These are phyloP conservation scores for Betta splendens DNA, from an alignment of 2,797 vertebrate genomes.

Conservation along the genomic window DNA sequence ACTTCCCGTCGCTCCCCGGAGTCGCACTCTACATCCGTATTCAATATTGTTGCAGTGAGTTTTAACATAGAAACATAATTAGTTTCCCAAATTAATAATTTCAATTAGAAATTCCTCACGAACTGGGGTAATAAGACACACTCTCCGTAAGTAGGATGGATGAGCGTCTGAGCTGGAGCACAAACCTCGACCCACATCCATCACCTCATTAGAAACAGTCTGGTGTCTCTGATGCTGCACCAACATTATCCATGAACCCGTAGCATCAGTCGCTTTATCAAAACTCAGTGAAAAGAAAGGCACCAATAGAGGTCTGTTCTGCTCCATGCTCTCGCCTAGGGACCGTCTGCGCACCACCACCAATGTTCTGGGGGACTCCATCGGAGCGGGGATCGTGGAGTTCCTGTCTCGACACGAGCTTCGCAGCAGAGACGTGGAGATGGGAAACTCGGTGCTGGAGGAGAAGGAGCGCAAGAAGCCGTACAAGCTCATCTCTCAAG, in stretches of 20 bases:
- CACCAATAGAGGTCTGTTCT: too few relatives aligned
- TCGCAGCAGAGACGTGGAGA: conserved; percentile 88
- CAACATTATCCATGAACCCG: too few relatives aligned
- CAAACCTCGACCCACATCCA: too few relatives aligned
- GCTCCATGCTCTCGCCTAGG: conserved; percentile 68
- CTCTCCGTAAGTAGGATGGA: conserved; percentile 71
- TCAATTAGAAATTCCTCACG: conserved; percentile 82
- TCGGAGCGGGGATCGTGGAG: conserved; percentile 96
- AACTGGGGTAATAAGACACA: conserved; percentile 81
- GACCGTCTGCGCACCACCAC: conserved; percentile 97
- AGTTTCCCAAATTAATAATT: conserved; percentile 86
- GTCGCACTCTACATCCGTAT: conserved; percentile 79
- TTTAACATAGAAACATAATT: conserved; percentile 89
- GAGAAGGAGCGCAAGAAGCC: conserved; percentile 97
- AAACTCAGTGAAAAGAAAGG: too few relatives aligned
- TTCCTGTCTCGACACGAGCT: conserved; percentile 94
- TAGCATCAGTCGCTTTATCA: too few relatives aligned
- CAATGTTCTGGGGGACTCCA: conserved; percentile 95
- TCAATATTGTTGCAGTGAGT: conserved; percentile 77
- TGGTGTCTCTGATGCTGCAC: too few relatives aligned
- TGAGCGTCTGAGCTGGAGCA: too few relatives aligned
- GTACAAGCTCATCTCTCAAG: conserved; percentile 93
- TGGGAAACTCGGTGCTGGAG: conserved; percentile 96
- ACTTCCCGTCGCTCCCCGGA: conserved; percentile 71
- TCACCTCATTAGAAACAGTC: too few relatives aligned